A percentile compares a stretch with the other conserved stretches of the same genome.
phyloP scores from a whole-genome alignment of 1,140 invertebrate genomes.

The Akabosia matsudoensis region DNA sequence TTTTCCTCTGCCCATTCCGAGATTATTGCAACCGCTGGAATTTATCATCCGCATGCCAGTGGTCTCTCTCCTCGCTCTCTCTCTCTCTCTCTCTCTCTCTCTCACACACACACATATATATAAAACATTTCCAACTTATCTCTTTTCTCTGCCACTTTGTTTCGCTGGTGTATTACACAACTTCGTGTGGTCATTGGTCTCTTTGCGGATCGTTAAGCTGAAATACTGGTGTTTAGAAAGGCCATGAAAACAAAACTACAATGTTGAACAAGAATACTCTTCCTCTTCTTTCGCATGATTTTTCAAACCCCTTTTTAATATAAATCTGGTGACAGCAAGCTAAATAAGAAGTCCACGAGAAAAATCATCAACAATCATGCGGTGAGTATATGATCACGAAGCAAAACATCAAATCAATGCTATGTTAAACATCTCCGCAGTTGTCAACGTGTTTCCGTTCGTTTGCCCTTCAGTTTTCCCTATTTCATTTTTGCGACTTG shows the following conservation, averaged over 20 bases:
- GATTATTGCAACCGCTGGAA: conserved; percentile 46
- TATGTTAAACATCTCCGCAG: no score
- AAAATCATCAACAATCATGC: no score
- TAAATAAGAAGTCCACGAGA: no score
- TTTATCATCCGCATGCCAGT: conserved; percentile 45
- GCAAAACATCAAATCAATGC: no score
- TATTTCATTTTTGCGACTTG: no score
- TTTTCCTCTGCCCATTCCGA: conserved; percentile 44
- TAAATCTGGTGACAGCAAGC: no score
- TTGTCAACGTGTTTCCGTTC: no score
- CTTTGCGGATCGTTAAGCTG: conserved; percentile 19
- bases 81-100: conserved; percentile 23
- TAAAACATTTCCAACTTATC: conserved; percentile 12
- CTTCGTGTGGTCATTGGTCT: not conserved
- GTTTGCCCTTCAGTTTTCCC: no score
- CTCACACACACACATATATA: conserved; percentile 14
- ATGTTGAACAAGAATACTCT: conserved; percentile 1
- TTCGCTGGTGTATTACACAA: not conserved
- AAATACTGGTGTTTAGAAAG: not conserved
- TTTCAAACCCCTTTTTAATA: no score
- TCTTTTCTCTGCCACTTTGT: not conserved
- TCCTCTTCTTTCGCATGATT: not conserved
- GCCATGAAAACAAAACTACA: conserved; percentile 4
- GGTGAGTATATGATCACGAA: no score
- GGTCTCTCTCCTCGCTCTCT: no score